Evolutionary conservation across 2,888 invertebrate species (phyloP).

Genomic region (Oxyscelio sp.): DNA sequence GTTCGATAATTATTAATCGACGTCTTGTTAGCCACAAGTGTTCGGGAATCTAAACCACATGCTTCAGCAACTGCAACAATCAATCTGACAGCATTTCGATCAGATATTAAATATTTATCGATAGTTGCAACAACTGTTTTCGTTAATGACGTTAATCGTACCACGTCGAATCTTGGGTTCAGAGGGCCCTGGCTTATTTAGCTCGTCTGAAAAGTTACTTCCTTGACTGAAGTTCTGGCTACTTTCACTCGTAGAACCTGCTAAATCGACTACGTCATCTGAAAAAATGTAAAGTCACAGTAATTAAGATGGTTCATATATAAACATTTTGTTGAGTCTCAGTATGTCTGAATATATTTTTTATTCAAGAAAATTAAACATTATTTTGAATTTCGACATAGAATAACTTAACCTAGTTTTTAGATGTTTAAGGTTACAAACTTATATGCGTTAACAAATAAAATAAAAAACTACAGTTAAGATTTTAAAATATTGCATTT

Average conservation of each 20-base stretch:
- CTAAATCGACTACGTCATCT: too few relatives aligned
- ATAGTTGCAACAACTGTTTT: slow-evolving; percentile 27
- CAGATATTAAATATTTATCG: slow-evolving; percentile 39
- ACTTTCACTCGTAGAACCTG: too few relatives aligned
- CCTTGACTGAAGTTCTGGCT: too few relatives aligned
- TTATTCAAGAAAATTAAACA: too few relatives aligned
- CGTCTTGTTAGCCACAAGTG: slow-evolving; percentile 40
- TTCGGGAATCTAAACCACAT: slow-evolving; percentile 35
- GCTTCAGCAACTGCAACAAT: slow-evolving; percentile 54
- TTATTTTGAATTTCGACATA: too few relatives aligned
- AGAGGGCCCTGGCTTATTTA: slow-evolving; percentile 19
- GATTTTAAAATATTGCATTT: neutral
- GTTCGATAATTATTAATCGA: slow-evolving; percentile 48
- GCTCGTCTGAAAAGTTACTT: slow-evolving; percentile 25
- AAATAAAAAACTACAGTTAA: neutral
- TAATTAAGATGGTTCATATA: too few relatives aligned
- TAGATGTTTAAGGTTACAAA: too few relatives aligned
- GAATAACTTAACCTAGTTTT: too few relatives aligned
- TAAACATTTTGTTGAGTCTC: too few relatives aligned
- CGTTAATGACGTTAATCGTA: slow-evolving; percentile 17
- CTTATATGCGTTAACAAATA: too few relatives aligned
- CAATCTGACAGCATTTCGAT: slow-evolving; percentile 58
- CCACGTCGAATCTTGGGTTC: slow-evolving; percentile 56
- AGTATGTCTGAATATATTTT: too few relatives aligned
- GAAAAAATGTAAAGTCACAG: too few relatives aligned